Evolutionary conservation across 2,113 vertebrate species (phyloP).

Genomic region (Daphoenositta chrysoptera): DNA sequence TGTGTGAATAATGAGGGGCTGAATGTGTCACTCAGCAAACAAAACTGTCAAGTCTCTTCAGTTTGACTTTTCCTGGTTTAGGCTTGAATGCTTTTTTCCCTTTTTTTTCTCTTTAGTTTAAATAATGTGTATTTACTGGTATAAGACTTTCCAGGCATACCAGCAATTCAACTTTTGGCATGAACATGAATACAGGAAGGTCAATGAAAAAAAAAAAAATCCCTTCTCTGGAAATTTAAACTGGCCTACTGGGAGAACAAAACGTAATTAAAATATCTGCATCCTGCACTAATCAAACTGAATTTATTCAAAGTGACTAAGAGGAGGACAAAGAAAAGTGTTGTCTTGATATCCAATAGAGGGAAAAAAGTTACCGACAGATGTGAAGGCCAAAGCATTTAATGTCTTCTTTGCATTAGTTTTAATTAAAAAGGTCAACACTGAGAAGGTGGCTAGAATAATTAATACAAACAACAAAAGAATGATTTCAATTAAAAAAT

Average conservation of each 20-base stretch:
- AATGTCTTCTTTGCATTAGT: background rate
- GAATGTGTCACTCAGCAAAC: background rate
- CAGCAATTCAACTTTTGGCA: background rate
- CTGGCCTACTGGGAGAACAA: background rate
- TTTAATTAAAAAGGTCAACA: constrained; percentile 46
- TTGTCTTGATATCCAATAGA: background rate
- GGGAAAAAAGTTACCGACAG: background rate
- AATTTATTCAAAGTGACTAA: background rate
- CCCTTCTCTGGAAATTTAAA: background rate
- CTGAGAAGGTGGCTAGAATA: background rate
- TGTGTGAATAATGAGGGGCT: background rate
- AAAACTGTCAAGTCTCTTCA: background rate
- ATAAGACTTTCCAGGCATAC: background rate
- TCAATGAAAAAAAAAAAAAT: background rate
- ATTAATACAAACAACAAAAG: background rate
- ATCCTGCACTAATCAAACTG: background rate
- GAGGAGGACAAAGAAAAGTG: background rate
- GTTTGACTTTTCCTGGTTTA: background rate
- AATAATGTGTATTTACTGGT: background rate
- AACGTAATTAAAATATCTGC: background rate
- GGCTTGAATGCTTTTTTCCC: background rate
- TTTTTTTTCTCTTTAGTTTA: background rate
- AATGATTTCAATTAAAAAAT: background rate
- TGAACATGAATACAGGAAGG: background rate
- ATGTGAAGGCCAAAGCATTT: background rate